Percentiles rank a stretch among this genome's conserved stretches.
Conservation (phyloP, 2,797 vertebrate genomes). For the Atherinosoma microstoma region DNA sequence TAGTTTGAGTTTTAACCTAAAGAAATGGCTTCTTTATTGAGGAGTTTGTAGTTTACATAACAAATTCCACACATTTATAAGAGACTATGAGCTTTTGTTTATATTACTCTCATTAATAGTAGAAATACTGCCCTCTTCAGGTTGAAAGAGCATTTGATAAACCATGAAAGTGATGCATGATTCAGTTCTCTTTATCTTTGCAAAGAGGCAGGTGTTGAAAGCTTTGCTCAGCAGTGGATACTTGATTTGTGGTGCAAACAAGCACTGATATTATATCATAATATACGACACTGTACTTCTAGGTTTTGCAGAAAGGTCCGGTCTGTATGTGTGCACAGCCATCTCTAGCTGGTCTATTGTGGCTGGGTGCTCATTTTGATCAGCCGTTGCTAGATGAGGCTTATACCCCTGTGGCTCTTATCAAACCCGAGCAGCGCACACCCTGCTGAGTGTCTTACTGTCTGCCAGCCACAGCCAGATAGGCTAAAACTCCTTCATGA, state of each 20-base stretch:
- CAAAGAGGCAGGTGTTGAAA: slow-evolving; percentile 37
- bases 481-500: slow-evolving; percentile 45
- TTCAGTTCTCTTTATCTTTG: slow-evolving; percentile 21
- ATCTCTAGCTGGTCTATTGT: slow-evolving; percentile 30
- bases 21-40: slow-evolving; percentile 1
- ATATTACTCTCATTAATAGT: not conserved
- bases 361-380: slow-evolving; percentile 67
- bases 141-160: slow-evolving; percentile 28
- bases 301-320: slow-evolving; percentile 25
- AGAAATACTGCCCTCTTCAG: slow-evolving; percentile 51
- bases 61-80: not conserved
- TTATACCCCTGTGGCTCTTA: slow-evolving; percentile 80
- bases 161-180: slow-evolving; percentile 28
- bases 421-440: slow-evolving; percentile 75
- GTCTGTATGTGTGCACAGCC: slow-evolving; percentile 18
- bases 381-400: slow-evolving; percentile 65
- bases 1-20: not conserved
- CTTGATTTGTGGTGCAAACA: slow-evolving; percentile 14
- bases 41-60: slow-evolving; percentile 2
- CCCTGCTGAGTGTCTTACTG: slow-evolving; percentile 78
- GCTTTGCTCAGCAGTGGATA: slow-evolving; percentile 6
- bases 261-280: slow-evolving; percentile 1
- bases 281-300: slow-evolving; percentile 12
- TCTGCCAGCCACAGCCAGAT: slow-evolving; percentile 54
- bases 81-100: not conserved